Evolutionary conservation across 2,113 vertebrate species (phyloP), one percentile per base, ranked within the genome.

Genomic region (Natator depressus): DNA sequence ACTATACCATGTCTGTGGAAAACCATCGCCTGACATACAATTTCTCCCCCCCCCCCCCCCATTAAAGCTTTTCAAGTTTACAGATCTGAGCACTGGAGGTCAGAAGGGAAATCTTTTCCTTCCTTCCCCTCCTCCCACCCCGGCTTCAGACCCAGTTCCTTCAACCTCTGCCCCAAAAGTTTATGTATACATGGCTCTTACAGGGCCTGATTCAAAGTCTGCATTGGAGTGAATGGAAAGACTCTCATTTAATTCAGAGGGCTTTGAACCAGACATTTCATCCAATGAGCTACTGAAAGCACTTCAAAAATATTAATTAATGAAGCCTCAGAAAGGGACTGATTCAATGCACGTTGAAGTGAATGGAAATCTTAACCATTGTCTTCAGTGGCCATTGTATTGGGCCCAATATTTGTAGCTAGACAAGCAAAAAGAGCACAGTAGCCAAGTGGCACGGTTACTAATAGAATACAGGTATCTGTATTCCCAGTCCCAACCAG

Each of bases 1-100:
- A 0, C n/a, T 53, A 14, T n/a, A 51, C 69, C n/a, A 85, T 80
- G 6, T 55, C 7, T 1, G 0, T 49, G 3, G 25, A 29, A 38
- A 82, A 35, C 14, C 27, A 82, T 20, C 5, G 8, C 75, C 42
- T 78, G 25, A 46, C 42, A 78, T 17, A 8, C 17, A 9, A 19
- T 20, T 19, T n/a, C n/a, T n/a, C n/a, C n/a, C n/a, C n/a, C n/a
- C n/a, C 9, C 38, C 20, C 16, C 22, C 10, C 1, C 14, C 35
- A 72, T 72, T 84, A 85, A 82, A 54, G 46, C 79, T 17, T 83
- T 78, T 2, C 13, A 51, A 27, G 42, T 86, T 72, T 83, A 72
- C 72, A 62, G 13, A 69, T 24, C 35, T 83, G 35, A 87, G 42
- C 75, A 47, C 22, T 78, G 75, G 42, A 29, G 75, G 42, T 78